A percentile compares a stretch with the other conserved stretches of the same genome.
Conservation (phyloP, 2,888 invertebrate genomes). For the Timandra comae region DNA sequence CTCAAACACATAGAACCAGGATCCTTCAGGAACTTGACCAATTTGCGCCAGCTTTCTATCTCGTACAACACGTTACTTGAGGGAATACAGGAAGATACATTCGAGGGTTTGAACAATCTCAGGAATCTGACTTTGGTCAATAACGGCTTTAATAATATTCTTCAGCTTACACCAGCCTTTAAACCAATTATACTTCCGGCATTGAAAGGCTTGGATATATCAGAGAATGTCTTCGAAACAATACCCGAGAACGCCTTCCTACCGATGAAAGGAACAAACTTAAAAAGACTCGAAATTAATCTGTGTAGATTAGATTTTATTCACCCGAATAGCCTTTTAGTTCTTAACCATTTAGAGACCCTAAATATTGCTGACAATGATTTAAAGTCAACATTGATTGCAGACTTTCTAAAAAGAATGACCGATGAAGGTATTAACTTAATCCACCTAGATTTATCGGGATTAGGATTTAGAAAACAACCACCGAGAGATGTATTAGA, state of each 20-base stretch:
- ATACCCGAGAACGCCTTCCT: slow-evolving; percentile 61
- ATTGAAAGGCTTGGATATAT: slow-evolving; percentile 63
- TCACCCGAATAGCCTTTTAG: slow-evolving; percentile 65
- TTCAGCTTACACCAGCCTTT: slow-evolving; percentile 59
- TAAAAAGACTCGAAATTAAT: slow-evolving; percentile 65
- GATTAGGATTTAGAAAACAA: slow-evolving; percentile 70
- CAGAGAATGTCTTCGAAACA: slow-evolving; percentile 68
- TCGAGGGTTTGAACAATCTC: slow-evolving; percentile 70
- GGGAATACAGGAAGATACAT: slow-evolving; percentile 56
- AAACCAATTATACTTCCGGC: slow-evolving; percentile 58
- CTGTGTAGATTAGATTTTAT: slow-evolving; percentile 73
- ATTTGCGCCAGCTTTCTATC: slow-evolving; percentile 70
- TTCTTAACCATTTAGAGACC: slow-evolving; percentile 56
- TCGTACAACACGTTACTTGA: slow-evolving; percentile 70
- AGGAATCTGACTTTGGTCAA: slow-evolving; percentile 69
- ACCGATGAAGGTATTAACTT: slow-evolving; percentile 60
- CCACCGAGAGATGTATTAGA: slow-evolving; percentile 64
- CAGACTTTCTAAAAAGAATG: slow-evolving; percentile 51
- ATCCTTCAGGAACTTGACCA: slow-evolving; percentile 62
- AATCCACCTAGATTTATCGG: slow-evolving; percentile 63
- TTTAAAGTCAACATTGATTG: slow-evolving; percentile 58
- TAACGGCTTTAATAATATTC: slow-evolving; percentile 69
- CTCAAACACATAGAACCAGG: slow-evolving; percentile 66
- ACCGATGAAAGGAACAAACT: slow-evolving; percentile 55
- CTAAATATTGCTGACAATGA: slow-evolving; percentile 74